Base-by-base conservation (phyloP, 2,888 invertebrate species). In the Agapostemon virescens region DNA sequence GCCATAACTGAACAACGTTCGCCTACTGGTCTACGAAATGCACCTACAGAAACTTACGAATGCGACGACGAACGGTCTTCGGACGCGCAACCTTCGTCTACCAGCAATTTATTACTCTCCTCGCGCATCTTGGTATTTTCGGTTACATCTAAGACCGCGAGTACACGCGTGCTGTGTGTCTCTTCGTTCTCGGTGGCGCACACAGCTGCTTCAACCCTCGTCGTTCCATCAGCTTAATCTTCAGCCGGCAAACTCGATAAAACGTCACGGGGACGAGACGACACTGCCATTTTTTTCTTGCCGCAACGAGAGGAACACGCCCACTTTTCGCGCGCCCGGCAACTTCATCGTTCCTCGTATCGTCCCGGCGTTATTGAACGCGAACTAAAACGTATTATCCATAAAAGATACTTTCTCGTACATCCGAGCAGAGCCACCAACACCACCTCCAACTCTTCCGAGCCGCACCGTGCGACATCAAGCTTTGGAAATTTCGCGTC, bases 21-120 rank as follows among this genome's bases (percentile, higher is more conserved):
- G 58, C 42, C 71, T 40, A 52, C 45, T 69, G 72, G 72, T 64
- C 61, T 68, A 38, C 17, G 61, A 82, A 81, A 87, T n/a, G n/a
- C 7, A 49, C 87, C 85, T 85, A 84, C 78, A 63, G 75, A 66
- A 84, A 84, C 77, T 88, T 84, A 81, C 80, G 83, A 87, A 82
- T 77, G 80, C 84, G 84, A 86, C 81, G 85, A n/a, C n/a, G 81
- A 85, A 88, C 76, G 40, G 9, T 73, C 73, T 42, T 75, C 70
- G 76, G 38, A 73, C 64, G 61, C 84, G 82, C 74, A 78, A n/a
- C 71, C 83, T 89, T 85, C 89, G 88, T 88, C 85, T 84, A 64
- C 70, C 71, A 26, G 74, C 72, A 80, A 87, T 85, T 87, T 84
- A 82, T 87, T 84, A 82, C 69, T 76, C 52, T 9, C 58, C 17